These are phyloP conservation scores for Antechinus stuartii DNA, from an alignment of 2,113 vertebrate species.

Conservation along the genomic window DNA sequence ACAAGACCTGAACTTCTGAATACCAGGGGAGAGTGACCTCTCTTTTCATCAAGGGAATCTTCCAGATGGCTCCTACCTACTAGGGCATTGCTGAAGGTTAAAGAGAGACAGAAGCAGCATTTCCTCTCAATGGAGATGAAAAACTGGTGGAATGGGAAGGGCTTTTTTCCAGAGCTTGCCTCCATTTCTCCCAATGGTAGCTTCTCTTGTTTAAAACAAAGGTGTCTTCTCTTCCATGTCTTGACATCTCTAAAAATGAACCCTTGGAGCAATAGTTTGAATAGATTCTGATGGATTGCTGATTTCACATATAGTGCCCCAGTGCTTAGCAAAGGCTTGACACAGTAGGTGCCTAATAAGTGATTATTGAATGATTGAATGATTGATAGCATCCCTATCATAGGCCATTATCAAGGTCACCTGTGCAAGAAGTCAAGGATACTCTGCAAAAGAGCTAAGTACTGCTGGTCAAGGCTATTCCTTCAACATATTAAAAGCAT, in stretches of 20 bases:
- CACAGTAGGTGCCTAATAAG: neutral
- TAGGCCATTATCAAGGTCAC: neutral
- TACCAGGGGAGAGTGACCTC: slow-evolving; percentile 11
- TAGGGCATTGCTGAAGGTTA: neutral
- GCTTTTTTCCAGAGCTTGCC: neutral
- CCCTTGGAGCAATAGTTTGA: neutral
- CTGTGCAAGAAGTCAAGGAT: neutral
- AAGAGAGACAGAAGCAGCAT: neutral
- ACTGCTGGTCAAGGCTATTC: neutral
- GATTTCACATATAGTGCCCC: neutral
- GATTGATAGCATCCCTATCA: neutral
- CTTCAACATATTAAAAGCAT: neutral
- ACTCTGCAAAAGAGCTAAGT: neutral
- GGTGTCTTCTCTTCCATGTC: neutral
- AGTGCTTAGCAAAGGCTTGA: neutral
- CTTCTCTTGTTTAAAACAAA: neutral
- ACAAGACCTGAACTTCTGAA: neutral
- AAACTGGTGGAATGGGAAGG: neutral
- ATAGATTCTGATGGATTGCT: neutral
- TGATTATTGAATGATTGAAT: neutral
- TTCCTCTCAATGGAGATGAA: neutral
- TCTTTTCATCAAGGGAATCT: neutral
- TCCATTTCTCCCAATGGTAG: neutral
- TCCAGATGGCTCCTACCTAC: slow-evolving; percentile 1
- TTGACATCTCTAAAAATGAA: neutral